These are phyloP conservation scores for Turnix velox DNA, from an alignment of 2,113 vertebrate species.

Conservation along the genomic window DNA sequence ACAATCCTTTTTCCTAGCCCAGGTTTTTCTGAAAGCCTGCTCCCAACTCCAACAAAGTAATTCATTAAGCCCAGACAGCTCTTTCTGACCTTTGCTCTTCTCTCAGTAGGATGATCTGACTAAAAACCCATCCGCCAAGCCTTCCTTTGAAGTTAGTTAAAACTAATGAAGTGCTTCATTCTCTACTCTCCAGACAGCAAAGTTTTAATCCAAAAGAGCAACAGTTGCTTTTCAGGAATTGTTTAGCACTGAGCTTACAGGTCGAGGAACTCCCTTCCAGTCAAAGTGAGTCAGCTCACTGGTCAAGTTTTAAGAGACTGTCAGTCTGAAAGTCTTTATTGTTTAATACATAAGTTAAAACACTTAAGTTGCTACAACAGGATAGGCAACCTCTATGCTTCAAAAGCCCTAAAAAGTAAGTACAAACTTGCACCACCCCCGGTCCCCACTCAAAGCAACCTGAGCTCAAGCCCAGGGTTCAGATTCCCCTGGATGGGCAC, in stretches of 20 bases:
- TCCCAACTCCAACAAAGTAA: neutral
- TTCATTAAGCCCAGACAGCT: slow-evolving; percentile 28
- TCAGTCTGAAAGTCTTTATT: slow-evolving; percentile 57
- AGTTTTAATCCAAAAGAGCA: too few relatives aligned
- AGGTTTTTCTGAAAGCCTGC: neutral
- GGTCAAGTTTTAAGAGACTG: neutral
- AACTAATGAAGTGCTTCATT: neutral
- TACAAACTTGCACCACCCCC: neutral
- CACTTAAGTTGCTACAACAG: neutral
- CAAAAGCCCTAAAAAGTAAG: neutral
- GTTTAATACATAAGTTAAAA: slow-evolving; percentile 39
- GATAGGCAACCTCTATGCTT: neutral
- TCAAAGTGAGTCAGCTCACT: neutral
- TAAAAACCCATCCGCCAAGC: neutral
- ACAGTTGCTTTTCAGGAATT: neutral
- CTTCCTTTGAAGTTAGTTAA: neutral
- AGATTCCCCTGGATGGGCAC: neutral
- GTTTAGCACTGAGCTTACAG: neutral
- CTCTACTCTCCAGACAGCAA: too few relatives aligned
- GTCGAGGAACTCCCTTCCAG: neutral
- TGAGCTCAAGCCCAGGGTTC: neutral
- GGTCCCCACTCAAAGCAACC: neutral
- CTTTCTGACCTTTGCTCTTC: slow-evolving; percentile 26
- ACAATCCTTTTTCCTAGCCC: neutral
- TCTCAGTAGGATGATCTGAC: neutral